A percentile compares a stretch with the other conserved stretches of the same genome.
Evolutionary conservation across 2,888 invertebrate genomes (phyloP).

Genomic region (Ormyrus labotus): DNA sequence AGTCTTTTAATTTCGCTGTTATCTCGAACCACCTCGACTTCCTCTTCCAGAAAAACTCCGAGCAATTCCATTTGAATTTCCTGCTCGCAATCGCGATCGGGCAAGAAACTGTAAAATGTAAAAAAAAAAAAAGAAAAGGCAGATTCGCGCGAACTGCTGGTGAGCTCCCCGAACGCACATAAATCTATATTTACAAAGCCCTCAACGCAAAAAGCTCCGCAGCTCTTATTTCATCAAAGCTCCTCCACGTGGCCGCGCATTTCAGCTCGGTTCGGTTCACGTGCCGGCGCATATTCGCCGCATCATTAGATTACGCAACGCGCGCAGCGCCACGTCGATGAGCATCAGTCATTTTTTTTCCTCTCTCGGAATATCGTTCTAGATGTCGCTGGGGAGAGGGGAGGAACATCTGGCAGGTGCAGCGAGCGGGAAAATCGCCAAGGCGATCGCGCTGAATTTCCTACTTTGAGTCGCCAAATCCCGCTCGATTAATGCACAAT

Average conservation of each 20-base stretch:
- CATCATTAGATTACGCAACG: conserved; percentile 23
- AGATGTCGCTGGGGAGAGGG: conserved; percentile 1
- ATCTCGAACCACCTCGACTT: too few relatives aligned
- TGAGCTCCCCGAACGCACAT: too few relatives aligned
- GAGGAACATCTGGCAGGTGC: conserved; percentile 11
- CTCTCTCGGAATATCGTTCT: conserved; percentile 3
- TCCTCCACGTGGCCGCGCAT: background rate
- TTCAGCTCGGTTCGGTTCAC: conserved; percentile 3
- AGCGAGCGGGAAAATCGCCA: conserved; percentile 32
- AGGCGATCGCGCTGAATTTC: conserved; percentile 31
- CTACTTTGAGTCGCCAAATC: conserved; percentile 39
- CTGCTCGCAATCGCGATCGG: too few relatives aligned
- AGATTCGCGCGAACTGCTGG: too few relatives aligned
- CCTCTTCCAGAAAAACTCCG: too few relatives aligned
- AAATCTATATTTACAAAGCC: background rate
- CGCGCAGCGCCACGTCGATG: background rate
- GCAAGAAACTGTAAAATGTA: too few relatives aligned
- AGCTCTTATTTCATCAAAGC: background rate
- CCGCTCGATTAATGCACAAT: too few relatives aligned
- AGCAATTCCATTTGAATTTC: too few relatives aligned
- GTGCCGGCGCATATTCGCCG: conserved; percentile 11
- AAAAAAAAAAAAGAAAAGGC: too few relatives aligned
- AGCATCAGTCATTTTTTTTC: conserved; percentile 2
- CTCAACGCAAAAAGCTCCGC: too few relatives aligned
- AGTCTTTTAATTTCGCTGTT: too few relatives aligned